Evolutionary conservation across 2,888 invertebrate genomes (phyloP).

Genomic region (Abrostola triplasia): DNA sequence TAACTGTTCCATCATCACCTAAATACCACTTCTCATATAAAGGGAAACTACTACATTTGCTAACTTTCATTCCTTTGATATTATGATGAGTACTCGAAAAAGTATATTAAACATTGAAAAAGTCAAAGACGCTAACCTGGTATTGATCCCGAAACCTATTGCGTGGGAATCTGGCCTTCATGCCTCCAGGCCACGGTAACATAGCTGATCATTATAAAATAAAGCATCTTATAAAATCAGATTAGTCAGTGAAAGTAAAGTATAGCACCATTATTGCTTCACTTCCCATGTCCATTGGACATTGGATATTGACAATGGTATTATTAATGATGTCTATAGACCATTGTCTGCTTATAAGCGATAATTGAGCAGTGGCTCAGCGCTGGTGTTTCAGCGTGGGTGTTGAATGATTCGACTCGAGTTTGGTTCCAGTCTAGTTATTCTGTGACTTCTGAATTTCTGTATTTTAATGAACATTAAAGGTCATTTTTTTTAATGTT

Average conservation of each 20-base stretch:
- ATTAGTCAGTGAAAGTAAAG: constrained; percentile 41
- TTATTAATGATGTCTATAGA: constrained; percentile 42
- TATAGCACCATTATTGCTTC: constrained; percentile 24
- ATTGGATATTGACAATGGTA: constrained; percentile 49
- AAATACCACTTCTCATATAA: no score
- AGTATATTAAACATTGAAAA: background rate
- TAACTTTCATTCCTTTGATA: background rate
- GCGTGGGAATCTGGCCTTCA: background rate
- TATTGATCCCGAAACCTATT: background rate
- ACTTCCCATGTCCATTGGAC: constrained; percentile 26
- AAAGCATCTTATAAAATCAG: constrained; percentile 17
- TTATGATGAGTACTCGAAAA: background rate
- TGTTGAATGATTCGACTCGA: no score
- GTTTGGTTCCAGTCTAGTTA: no score
- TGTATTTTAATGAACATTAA: no score
- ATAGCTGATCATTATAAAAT: background rate
- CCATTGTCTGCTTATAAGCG: constrained; percentile 40
- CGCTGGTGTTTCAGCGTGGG: background rate
- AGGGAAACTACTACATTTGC: background rate
- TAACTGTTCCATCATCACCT: no score
- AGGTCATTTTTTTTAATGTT: no score
- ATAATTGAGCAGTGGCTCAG: background rate
- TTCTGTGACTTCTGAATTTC: no score
- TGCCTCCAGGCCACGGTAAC: background rate
- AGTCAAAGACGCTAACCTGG: background rate